Evolutionary conservation across 2,113 vertebrate genomes (phyloP), one percentile per base, ranked within the genome.

Genomic region (Clarias macrocephalus): DNA sequence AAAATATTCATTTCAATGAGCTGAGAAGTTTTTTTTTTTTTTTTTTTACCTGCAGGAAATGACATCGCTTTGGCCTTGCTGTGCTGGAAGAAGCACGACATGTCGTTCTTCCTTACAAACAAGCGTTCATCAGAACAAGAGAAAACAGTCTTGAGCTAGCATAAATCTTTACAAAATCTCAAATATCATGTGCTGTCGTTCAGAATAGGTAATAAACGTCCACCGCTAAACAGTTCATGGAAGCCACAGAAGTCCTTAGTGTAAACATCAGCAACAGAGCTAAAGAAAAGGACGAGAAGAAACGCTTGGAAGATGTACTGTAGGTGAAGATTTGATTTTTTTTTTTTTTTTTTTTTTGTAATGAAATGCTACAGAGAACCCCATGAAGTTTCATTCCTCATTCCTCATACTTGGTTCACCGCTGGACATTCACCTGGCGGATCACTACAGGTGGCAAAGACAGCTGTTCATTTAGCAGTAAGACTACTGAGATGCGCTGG

Each of bases 11-110:
- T 60, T 37, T 54, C 65, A 66, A 12, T 87, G 75, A 60, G 65
- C 72, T 66, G 68, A 86, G 37, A 84, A 56, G n/a, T 63, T 83
- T 48, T 42, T 0, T 42, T 42, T 42, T 6, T 42, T 42, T 6
- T 6, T 42, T 48, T 48, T 73, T 90, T 92, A 92, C 87, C 56
- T 92, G 77, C 79, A 84, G 83, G 63, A 77, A 86, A 89, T 86
- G 70, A 90, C 88, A 91, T 93, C 89, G 73, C 94, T 96, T 96
- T 95, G 96, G 96, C 95, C 72, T 7, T 83, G 84, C 91, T 82
- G 90, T 88, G 91, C 86, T 89, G 90, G 15, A 91, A 88, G 86
- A 93, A 92, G 88, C 91, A 91, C 91, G 81, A 89, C 89, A 88
- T 75, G 90, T 81, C 80, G 62, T 73, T 79, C 60, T 65, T 70